These are phyloP conservation scores for Coregonus sp. DNA, from an alignment of 2,797 vertebrate genomes.

Conservation along the genomic window DNA sequence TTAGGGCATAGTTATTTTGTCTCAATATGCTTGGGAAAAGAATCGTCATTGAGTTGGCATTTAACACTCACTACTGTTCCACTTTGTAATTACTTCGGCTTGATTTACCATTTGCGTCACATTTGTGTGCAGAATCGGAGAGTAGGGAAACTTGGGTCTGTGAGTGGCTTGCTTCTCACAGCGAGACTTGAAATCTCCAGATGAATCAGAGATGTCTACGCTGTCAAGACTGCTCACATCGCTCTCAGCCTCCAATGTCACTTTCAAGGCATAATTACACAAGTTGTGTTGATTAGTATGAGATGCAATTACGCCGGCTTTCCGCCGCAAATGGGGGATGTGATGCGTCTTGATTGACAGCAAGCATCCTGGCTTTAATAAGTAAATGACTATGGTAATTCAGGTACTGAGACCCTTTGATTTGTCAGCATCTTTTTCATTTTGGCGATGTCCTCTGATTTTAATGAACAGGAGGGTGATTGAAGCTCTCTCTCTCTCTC, in stretches of 20 bases:
- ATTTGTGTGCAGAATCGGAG: conserved; percentile 76
- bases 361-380: conserved; percentile 83
- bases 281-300: conserved; percentile 87
- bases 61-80: conserved; percentile 58
- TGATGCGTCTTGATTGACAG: conserved; percentile 84
- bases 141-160: conserved; percentile 71
- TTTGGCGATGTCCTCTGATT: conserved; percentile 70
- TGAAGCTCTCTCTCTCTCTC: conserved; percentile 53
- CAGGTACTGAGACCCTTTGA: conserved; percentile 81
- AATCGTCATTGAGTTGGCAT: conserved; percentile 59
- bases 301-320: conserved; percentile 85
- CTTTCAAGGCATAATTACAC: conserved; percentile 87
- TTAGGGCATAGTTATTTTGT: conserved; percentile 70
- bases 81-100: conserved; percentile 79
- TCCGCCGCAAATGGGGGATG: conserved; percentile 81
- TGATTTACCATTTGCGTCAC: conserved; percentile 79
- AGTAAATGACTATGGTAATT: conserved; percentile 86
- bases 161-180: conserved; percentile 71
- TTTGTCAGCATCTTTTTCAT: conserved; percentile 81
- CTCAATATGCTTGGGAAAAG: conserved; percentile 36
- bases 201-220: conserved; percentile 77
- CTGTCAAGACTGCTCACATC: conserved; percentile 78
- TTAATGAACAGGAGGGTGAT: conserved; percentile 77
- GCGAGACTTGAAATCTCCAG: conserved; percentile 75
- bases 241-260: conserved; percentile 82